Evolutionary conservation across 2,888 invertebrate genomes (phyloP).

Genomic region (Chrysolina haemoptera): DNA sequence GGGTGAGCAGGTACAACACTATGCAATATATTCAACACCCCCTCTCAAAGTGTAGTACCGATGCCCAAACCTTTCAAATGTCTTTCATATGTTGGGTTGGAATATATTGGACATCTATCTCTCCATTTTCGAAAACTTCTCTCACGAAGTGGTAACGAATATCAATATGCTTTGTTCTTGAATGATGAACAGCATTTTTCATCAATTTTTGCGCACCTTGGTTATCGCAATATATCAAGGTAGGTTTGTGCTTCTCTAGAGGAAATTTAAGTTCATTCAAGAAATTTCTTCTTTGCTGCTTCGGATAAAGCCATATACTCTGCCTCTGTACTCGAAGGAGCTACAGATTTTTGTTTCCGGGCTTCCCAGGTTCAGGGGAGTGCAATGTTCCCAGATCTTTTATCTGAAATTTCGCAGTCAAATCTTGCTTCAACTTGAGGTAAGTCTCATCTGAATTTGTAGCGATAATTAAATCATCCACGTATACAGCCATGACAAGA

Average conservation of each 20-base stretch:
- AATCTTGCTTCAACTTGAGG: background rate
- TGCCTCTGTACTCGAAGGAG: background rate
- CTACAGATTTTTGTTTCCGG: conserved; percentile 30
- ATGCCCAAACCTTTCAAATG: too few species aligned
- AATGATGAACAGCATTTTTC: conserved; percentile 33
- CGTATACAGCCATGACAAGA: background rate
- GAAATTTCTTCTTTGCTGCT: conserved; percentile 37
- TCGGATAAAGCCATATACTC: conserved; percentile 35
- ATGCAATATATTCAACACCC: too few species aligned
- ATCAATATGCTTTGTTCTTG: conserved; percentile 44
- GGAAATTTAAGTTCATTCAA: background rate
- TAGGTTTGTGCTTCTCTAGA: too few species aligned
- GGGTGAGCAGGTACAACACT: too few species aligned
- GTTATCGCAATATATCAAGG: conserved; percentile 22
- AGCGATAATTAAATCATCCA: background rate
- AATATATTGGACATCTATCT: too few species aligned
- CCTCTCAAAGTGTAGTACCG: too few species aligned
- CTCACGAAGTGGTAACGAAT: conserved; percentile 44
- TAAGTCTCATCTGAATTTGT: background rate
- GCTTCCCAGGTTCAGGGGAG: conserved; percentile 9
- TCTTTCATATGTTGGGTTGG: too few species aligned
- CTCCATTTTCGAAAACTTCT: conserved; percentile 34
- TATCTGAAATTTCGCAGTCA: background rate
- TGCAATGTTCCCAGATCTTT: background rate
- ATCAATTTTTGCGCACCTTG: conserved; percentile 34